Evolutionary conservation across 2,888 invertebrate species (phyloP), one percentile per base, ranked within the genome.

Genomic region (Lycocerus yunnanus): DNA sequence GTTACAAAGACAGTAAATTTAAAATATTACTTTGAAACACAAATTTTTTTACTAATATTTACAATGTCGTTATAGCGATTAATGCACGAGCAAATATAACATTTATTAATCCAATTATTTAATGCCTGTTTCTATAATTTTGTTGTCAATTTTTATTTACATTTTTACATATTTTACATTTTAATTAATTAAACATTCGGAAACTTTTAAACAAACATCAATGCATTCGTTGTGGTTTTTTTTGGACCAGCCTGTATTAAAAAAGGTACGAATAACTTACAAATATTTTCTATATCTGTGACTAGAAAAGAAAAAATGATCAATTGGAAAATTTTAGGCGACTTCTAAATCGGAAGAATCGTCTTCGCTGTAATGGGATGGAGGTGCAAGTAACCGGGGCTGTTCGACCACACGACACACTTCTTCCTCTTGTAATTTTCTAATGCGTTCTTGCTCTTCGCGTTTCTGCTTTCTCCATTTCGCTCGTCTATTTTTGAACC

Each of bases 401-500:
- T 82, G 87, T 83, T 71, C 88, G 14, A 81, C 81, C 76, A 82
- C 85, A 15, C 87, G 85, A 24, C 88, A 87, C 14, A 88, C 85
- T 77, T 94, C 91, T 85, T 95, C 95, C 86, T 95, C 93, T 84
- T 95, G 95, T 77, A 95, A 86, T 87, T 95, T 94, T 75, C 95
- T 90, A 81, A 95, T 88, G 75, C 95, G 88, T 87, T 95, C 94
- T 87, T 95, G 93, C 86, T 95, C 93, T 85, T 94, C 97, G 2
- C 97, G 92, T 86, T 97, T 97, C 86, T 97, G 97, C 85, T 97
- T 97, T 80, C 97, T 92, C 97, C 97, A 97, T 89, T 97, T 98
- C 81, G 97, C 97, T 58, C 97, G 91, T 15, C 97, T 92, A 86
- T 97, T 97, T 88, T 97, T 97, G 88, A 97, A 97, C 97, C 97